Evolutionary conservation across 2,888 invertebrate genomes (phyloP), one percentile per base, ranked within the genome.

Genomic region (Standfussiana lucernea): DNA sequence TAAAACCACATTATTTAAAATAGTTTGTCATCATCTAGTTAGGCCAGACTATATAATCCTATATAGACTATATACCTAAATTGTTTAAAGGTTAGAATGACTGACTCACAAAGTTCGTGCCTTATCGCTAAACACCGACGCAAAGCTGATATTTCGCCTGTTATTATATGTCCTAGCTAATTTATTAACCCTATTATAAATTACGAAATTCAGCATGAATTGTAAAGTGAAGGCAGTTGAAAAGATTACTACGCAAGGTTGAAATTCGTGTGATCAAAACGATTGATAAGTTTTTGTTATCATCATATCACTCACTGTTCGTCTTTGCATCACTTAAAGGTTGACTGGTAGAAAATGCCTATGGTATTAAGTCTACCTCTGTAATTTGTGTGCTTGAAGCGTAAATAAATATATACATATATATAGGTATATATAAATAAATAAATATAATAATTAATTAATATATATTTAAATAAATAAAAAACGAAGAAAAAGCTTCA

Each of bases 61-160:
- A n/a, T 56, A 24, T 42, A 71, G 15, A 24, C 21, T n/a, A n/a
- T 32, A n/a, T 35, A 71, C 21, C 45, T 35, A 76, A 32, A 32
- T 84, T 84, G 77, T 86, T 86, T 84, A 82, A 79, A 77, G 79
- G 77, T 77, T 64, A 80, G 83, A 71, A 75, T 82, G 88, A 90
- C 90, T 86, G 85, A 83, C 84, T 88, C 74, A 70, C 78, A 65
- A 77, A 81, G 77, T 82, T 85, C 91, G 91, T 93, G 92, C 91
- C 93, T 93, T 93, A 92, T 93, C 93, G 89, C 86, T 71, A 53
- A 79, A 83, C 80, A 84, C 81, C 86, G 80, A 86, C 87, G 83
- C 89, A 89, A 91, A 90, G 86, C 88, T 89, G 89, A 85, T 86
- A 91, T 90, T 91, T 88, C 82, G 79, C 82, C 84, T 89, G 88